These are phyloP conservation scores for Lonchura striata DNA, from an alignment of 2,113 vertebrate genomes.

Conservation along the genomic window DNA sequence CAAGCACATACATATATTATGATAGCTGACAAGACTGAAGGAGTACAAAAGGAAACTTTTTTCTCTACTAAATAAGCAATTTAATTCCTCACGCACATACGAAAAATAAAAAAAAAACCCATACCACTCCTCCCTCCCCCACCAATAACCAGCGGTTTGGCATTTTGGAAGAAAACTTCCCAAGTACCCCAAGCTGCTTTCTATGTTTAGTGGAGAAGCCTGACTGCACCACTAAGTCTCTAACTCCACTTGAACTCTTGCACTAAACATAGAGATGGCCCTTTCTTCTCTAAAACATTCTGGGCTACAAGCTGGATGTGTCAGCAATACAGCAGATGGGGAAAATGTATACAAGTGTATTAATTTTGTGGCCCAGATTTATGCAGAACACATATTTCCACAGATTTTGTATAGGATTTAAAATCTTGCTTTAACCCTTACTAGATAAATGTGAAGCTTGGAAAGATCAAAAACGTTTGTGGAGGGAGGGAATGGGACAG, in stretches of 20 bases:
- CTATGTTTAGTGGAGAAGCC: not conserved
- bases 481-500: not conserved
- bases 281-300: slow-evolving; percentile 28
- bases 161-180: not conserved
- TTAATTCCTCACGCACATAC: not conserved
- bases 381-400: slow-evolving; percentile 47
- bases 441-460: not conserved
- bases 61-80: not conserved
- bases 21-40: not conserved
- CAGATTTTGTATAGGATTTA: slow-evolving; percentile 31
- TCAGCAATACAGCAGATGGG: slow-evolving; percentile 32
- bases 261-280: slow-evolving; percentile 35
- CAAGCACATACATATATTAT: not conserved
- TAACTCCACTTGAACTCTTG: slow-evolving; percentile 34
- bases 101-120: not conserved
- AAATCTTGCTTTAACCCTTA: slow-evolving; percentile 40
- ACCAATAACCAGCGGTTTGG: not conserved
- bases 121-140: not conserved
- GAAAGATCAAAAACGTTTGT: not conserved
- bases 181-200: not conserved
- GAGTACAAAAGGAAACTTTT: not conserved
- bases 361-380: slow-evolving; percentile 60
- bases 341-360: slow-evolving; percentile 46
- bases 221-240: not conserved
- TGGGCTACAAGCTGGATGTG: slow-evolving; percentile 27